These are phyloP conservation scores for Drosophila yooni DNA, from an alignment of 2,888 invertebrate species.

Conservation along the genomic window DNA sequence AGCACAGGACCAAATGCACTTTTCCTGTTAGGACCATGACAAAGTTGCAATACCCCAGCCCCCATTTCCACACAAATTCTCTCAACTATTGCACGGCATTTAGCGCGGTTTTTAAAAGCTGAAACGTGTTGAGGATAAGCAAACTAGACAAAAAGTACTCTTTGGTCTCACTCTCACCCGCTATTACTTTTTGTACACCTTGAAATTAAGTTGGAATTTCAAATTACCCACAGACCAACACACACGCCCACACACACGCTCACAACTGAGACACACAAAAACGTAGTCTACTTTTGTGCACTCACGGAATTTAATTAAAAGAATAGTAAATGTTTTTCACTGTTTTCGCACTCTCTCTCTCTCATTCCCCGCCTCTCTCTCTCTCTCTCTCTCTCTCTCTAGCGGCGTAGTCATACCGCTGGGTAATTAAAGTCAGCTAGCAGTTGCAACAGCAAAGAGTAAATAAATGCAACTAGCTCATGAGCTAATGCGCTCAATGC, in stretches of 20 bases:
- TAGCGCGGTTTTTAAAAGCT: conserved; percentile 73
- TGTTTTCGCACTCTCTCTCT: conserved; percentile 2
- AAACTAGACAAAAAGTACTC: conserved; percentile 24
- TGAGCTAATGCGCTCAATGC: conserved; percentile 26
- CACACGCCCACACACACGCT: conserved; percentile 2
- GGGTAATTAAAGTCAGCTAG: conserved; percentile 57
- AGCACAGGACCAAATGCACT: conserved; percentile 30
- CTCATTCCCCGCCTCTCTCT: background rate
- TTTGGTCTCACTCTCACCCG: conserved; percentile 5
- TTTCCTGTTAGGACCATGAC: conserved; percentile 43
- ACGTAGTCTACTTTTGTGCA: conserved; percentile 55
- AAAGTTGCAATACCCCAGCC: conserved; percentile 15
- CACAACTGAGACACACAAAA: conserved; percentile 35
- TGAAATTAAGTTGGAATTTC: conserved; percentile 76
- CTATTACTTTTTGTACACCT: conserved; percentile 31
- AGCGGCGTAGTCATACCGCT: conserved; percentile 4
- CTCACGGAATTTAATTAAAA: conserved; percentile 78
- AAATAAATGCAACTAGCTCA: conserved; percentile 60
- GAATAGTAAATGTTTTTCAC: conserved; percentile 72
- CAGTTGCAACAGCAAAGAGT: conserved; percentile 35
- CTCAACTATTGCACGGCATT: conserved; percentile 33
- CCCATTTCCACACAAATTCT: background rate
- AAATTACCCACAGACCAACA: conserved; percentile 58
- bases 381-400: background rate
- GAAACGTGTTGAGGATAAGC: conserved; percentile 69